phyloP scores from a whole-genome alignment of 2,888 invertebrate genomes.

The Dolomedes plantarius region DNA sequence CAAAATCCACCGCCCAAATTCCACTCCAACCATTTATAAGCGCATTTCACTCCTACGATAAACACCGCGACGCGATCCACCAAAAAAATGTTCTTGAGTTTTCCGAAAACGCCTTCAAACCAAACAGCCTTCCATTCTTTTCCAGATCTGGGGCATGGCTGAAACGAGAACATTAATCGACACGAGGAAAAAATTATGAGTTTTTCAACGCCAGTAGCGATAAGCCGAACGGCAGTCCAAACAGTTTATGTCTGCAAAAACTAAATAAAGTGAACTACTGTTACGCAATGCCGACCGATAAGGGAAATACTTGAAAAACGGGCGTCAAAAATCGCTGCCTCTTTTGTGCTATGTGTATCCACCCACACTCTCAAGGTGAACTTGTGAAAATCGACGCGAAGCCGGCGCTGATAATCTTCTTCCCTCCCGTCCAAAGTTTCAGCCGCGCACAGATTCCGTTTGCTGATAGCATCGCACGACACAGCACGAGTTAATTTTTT shows the following conservation, averaged over 20 bases:
- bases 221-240: slow-evolving; percentile 45
- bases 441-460: not conserved
- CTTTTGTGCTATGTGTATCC: slow-evolving; percentile 6
- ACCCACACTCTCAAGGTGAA: slow-evolving; percentile 69
- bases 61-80: not conserved
- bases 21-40: not conserved
- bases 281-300: slow-evolving; percentile 42
- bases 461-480: not conserved
- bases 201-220: slow-evolving; percentile 9
- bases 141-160: not conserved
- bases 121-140: not conserved
- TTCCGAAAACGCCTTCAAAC: not conserved
- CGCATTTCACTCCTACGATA: not conserved
- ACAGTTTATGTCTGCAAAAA: slow-evolving; percentile 52
- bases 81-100: not conserved
- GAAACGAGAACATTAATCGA: not conserved
- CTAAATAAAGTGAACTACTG: slow-evolving; percentile 39
- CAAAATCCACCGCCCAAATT: no score
- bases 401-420: not conserved
- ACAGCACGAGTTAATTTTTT: not conserved
- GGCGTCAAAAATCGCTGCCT: slow-evolving; percentile 60
- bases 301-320: slow-evolving; percentile 29
- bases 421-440: not conserved
- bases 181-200: not conserved
- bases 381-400: slow-evolving; percentile 1